A percentile compares a stretch with the other conserved stretches of the same genome.
phyloP scores from a whole-genome alignment of 2,113 vertebrate genomes.

The Campylomormyrus numenius region DNA sequence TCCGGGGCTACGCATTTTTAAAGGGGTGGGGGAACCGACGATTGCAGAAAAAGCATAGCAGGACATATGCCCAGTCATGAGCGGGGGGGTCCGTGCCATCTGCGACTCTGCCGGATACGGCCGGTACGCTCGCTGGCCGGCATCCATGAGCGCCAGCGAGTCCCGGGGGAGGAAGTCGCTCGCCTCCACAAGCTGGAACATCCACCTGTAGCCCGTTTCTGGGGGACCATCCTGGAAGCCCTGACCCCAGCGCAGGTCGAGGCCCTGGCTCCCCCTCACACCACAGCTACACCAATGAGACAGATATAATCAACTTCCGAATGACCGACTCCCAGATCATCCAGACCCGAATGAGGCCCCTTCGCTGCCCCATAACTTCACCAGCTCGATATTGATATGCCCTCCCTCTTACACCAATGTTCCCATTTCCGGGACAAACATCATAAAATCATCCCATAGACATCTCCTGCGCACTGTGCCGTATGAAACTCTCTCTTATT shows the following conservation, averaged over 20 bases:
- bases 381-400: background rate
- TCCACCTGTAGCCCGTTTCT: background rate
- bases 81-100: background rate
- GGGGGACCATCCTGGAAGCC: background rate
- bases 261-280: background rate
- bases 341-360: background rate
- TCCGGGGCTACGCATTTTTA: background rate
- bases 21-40: background rate
- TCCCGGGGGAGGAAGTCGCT: background rate
- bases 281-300: background rate
- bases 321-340: background rate
- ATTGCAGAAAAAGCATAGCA: background rate
- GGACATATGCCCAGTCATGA: slow-evolving; percentile 1
- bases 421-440: background rate
- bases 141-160: background rate
- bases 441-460: background rate
- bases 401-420: background rate
- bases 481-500: background rate
- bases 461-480: background rate
- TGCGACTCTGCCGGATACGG: background rate
- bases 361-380: background rate
- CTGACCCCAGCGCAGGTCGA: background rate
- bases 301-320: background rate
- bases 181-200: background rate
- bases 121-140: background rate